These are phyloP conservation scores for Chaetura pelagica DNA, from an alignment of 2,113 vertebrate species.

Conservation along the genomic window DNA sequence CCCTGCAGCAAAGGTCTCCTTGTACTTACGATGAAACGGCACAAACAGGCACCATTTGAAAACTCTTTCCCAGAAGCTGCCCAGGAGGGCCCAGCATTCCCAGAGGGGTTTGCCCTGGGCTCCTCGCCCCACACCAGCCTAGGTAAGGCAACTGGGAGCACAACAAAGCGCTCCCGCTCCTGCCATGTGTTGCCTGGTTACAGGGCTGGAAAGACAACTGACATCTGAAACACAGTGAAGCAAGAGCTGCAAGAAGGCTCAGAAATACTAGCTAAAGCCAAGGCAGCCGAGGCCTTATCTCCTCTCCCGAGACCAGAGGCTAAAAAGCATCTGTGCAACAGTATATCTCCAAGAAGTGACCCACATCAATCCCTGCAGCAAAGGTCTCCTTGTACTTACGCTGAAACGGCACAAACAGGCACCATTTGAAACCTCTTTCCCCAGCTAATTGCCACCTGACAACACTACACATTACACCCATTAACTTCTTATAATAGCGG, in stretches of 20 bases:
- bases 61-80: background rate
- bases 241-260: background rate
- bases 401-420: background rate
- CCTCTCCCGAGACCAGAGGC: background rate
- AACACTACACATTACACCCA: background rate
- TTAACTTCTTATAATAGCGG: background rate
- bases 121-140: background rate
- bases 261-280: background rate
- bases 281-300: background rate
- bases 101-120: rapidly evolving
- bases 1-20: background rate
- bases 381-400: background rate
- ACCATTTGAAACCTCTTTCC: background rate
- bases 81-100: rapidly evolving
- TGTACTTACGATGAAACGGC: background rate
- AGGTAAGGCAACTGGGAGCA: conserved; percentile 14
- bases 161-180: conserved; percentile 15
- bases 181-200: conserved; percentile 54
- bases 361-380: background rate
- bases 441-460: background rate
- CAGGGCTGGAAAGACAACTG: conserved; percentile 37
- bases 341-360: background rate
- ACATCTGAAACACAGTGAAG: background rate
- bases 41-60: background rate
- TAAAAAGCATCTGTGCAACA: background rate